Conservation (phyloP, 1,140 invertebrate species). For the Drosophila persimilis region DNA sequence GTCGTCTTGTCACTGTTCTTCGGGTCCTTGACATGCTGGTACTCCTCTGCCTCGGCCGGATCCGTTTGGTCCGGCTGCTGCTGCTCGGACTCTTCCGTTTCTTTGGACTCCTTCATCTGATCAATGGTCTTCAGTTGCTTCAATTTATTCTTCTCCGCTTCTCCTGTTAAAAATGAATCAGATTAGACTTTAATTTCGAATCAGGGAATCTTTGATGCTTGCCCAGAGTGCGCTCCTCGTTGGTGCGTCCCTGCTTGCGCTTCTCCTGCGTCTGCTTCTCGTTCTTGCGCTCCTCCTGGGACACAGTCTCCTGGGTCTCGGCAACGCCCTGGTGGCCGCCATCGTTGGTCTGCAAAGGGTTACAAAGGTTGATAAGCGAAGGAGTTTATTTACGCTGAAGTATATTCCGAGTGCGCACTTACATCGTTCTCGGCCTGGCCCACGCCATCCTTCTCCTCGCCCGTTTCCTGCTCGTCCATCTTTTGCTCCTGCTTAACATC, state of each 20-base stretch:
- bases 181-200: neutral
- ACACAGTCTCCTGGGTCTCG: conserved; percentile 83
- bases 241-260: conserved; percentile 81
- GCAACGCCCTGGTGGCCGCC: conserved; percentile 85
- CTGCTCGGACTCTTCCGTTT: conserved; percentile 83
- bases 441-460: conserved; percentile 86
- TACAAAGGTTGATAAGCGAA: neutral
- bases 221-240: conserved; percentile 86
- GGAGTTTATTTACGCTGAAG: neutral
- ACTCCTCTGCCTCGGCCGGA: conserved; percentile 84
- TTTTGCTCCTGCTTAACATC: conserved; percentile 78
- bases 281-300: conserved; percentile 79
- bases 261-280: conserved; percentile 73
- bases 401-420: conserved; percentile 43
- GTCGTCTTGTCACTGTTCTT: conserved; percentile 86
- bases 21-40: conserved; percentile 93
- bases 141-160: conserved; percentile 81
- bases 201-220: neutral
- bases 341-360: conserved; percentile 77
- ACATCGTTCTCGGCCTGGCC: conserved; percentile 86
- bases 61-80: conserved; percentile 77
- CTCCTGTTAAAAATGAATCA: conserved; percentile 65
- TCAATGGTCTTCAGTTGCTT: conserved; percentile 87
- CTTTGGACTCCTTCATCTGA: conserved; percentile 82
- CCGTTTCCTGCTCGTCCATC: conserved; percentile 82